Percentiles rank a stretch among this genome's conserved stretches.
These are phyloP conservation scores for Prochilodus magdalenae DNA, from an alignment of 2,113 vertebrate genomes.

Conservation along the genomic window DNA sequence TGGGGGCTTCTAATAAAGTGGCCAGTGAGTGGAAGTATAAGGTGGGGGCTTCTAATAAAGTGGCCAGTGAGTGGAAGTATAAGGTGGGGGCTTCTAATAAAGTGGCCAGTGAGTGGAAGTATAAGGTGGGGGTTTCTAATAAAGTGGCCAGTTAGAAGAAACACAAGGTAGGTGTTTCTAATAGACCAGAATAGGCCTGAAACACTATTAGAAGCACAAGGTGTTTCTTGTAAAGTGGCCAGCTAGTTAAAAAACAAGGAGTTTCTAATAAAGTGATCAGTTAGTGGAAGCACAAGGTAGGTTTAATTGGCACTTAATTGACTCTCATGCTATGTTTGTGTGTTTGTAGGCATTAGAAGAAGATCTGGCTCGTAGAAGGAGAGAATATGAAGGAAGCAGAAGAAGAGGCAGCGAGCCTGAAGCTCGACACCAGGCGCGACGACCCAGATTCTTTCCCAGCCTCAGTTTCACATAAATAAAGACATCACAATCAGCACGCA, in stretches of 20 bases:
- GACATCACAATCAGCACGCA: neutral
- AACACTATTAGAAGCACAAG: no score
- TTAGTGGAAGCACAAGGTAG: no score
- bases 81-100: no score
- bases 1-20: neutral
- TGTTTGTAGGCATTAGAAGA: conserved; percentile 70
- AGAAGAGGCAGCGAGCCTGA: conserved; percentile 41
- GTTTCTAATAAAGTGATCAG: neutral
- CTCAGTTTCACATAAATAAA: conserved; percentile 56
- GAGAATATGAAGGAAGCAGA: conserved; percentile 27
- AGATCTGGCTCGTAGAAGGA: conserved; percentile 63
- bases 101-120: no score
- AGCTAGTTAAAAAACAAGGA: neutral
- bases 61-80: no score
- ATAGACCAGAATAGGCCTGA: no score
- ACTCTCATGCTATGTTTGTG: conserved; percentile 16
- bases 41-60: neutral
- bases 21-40: neutral
- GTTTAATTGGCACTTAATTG: neutral
- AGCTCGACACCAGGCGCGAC: conserved; percentile 30
- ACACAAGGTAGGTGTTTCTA: no score
- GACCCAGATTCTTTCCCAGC: conserved; percentile 60
- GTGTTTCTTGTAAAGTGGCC: neutral
- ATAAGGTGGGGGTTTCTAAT: no score
- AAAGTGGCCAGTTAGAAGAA: no score